phyloP scores from a whole-genome alignment of 2,888 invertebrate genomes.

The Synanthedon tipuliformis region DNA sequence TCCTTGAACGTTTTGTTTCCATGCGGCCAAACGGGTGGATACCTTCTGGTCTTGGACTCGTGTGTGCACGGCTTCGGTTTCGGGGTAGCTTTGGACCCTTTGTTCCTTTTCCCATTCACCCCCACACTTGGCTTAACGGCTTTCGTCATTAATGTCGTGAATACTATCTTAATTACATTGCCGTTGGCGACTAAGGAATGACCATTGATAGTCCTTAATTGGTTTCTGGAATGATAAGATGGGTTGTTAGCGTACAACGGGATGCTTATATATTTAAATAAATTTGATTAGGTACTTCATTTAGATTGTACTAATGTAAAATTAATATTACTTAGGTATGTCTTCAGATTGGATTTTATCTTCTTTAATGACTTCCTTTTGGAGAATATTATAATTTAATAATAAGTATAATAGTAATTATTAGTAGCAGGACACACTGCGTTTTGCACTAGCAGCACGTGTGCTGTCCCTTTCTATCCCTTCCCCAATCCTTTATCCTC shows the following conservation, averaged over 20 bases:
- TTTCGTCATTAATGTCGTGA: constrained; percentile 8
- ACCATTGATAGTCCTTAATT: constrained; percentile 2
- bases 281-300: no score
- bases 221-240: constrained; percentile 4
- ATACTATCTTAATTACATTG: constrained; percentile 6
- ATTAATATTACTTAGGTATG: no score
- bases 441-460: no score
- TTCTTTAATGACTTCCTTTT: no score
- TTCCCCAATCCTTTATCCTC: no score
- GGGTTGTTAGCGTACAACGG: no score
- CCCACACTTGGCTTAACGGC: constrained; percentile 6
- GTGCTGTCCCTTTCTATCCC: no score
- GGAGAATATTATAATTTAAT: no score
- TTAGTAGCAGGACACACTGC: no score
- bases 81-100: constrained; percentile 10
- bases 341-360: no score
- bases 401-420: no score
- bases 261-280: neutral
- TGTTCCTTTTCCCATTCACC: constrained; percentile 2
- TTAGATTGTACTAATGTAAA: no score
- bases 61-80: constrained; percentile 10
- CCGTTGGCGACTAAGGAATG: constrained; percentile 11
- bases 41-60: constrained; percentile 10
- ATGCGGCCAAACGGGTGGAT: constrained; percentile 25
- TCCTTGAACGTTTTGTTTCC: constrained; percentile 18